phyloP scores from a whole-genome alignment of 2,797 vertebrate genomes.

The Agapornis canus region DNA sequence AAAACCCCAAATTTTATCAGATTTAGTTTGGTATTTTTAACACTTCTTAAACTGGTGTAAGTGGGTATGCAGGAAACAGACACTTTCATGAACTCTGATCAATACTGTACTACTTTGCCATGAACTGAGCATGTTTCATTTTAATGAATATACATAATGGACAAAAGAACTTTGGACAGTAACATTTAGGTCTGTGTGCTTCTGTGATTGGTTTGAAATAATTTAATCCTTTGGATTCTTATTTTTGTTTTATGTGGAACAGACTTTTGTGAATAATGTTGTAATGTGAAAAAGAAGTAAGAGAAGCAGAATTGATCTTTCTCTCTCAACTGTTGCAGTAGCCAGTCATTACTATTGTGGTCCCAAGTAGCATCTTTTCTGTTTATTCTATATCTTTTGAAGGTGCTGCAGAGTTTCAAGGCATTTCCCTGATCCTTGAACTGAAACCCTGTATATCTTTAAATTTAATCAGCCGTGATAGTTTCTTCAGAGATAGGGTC shows the following conservation, averaged over 20 bases:
- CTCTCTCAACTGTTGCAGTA: neutral
- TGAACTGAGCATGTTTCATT: constrained; percentile 15
- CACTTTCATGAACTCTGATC: constrained; percentile 3
- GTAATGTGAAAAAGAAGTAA: neutral
- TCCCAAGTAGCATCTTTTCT: neutral
- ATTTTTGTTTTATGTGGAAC: neutral
- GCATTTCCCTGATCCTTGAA: neutral
- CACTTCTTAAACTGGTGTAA: constrained; percentile 63
- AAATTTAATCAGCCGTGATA: neutral
- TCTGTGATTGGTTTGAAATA: neutral
- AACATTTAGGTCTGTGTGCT: neutral
- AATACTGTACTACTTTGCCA: neutral
- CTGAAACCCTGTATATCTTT: neutral
- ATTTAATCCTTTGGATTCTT: neutral
- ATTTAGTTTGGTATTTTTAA: constrained; percentile 58
- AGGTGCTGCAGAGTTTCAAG: neutral
- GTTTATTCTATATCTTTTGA: neutral
- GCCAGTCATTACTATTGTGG: neutral
- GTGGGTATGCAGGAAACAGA: constrained; percentile 39
- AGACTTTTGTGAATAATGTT: neutral
- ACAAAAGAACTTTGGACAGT: neutral
- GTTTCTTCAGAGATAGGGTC: neutral
- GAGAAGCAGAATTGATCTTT: neutral
- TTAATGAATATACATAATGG: neutral
- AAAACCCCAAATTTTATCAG: constrained; percentile 60